These are phyloP conservation scores for Sphyrna mokarran DNA, from an alignment of 2,113 vertebrate genomes.

Conservation along the genomic window DNA sequence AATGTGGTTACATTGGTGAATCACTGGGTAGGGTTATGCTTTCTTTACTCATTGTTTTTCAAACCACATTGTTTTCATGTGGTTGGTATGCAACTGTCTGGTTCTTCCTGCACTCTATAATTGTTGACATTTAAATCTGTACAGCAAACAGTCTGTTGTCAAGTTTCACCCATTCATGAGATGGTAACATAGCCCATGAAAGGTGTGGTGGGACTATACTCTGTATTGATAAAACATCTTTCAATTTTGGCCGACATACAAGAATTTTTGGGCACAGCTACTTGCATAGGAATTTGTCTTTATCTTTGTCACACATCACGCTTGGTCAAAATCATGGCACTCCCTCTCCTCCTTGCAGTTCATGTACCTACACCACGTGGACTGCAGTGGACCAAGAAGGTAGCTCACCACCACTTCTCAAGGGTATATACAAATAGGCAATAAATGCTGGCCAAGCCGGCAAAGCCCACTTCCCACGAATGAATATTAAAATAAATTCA, in stretches of 20 bases:
- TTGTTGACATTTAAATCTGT: not conserved
- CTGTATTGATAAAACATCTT: too few species aligned
- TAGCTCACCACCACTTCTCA: too few species aligned
- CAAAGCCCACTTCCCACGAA: too few species aligned
- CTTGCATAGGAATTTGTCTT: not conserved
- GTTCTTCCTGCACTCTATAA: not conserved
- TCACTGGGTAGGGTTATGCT: not conserved
- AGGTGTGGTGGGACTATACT: not conserved
- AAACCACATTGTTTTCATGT: not conserved
- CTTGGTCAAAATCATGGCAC: too few species aligned
- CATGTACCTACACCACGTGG: too few species aligned
- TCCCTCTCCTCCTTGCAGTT: too few species aligned
- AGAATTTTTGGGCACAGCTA: not conserved
- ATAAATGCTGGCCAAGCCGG: too few species aligned
- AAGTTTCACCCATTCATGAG: not conserved
- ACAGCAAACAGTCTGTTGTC: not conserved
- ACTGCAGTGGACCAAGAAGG: too few species aligned
- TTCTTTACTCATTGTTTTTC: not conserved
- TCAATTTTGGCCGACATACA: not conserved
- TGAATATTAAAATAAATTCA: not conserved
- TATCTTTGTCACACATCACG: not conserved
- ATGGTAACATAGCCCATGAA: not conserved
- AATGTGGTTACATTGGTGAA: not conserved
- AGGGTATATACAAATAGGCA: too few species aligned
- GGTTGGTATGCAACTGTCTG: not conserved